A percentile compares a stretch with the other conserved stretches of the same genome.
These are phyloP conservation scores for Athalia rosae DNA, from an alignment of 2,888 invertebrate genomes.

Conservation along the genomic window DNA sequence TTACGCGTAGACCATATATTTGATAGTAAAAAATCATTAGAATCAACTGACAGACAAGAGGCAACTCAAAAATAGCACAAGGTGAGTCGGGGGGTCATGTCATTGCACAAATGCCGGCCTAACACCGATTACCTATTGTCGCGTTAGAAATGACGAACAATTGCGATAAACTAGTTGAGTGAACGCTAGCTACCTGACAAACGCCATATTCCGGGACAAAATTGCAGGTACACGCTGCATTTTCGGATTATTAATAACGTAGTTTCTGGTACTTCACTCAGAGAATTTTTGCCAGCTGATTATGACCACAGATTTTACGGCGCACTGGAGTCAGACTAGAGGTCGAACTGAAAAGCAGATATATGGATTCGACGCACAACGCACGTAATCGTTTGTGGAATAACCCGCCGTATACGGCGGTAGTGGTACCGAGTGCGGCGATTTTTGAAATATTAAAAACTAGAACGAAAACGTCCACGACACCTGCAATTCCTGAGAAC, in stretches of 20 bases:
- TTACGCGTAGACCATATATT: background rate
- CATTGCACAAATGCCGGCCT: constrained; percentile 13
- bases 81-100: constrained; percentile 36
- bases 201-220: constrained; percentile 66
- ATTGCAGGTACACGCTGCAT: constrained; percentile 64
- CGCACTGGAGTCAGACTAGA: background rate
- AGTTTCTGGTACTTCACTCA: constrained; percentile 5
- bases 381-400: background rate
- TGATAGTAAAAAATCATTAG: background rate
- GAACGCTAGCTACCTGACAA: constrained; percentile 59
- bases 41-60: background rate
- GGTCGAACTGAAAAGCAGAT: background rate
- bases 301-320: constrained; percentile 7
- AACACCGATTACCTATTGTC: background rate
- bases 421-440: background rate
- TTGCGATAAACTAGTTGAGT: constrained; percentile 14
- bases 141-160: background rate
- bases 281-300: background rate
- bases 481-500: too few species aligned
- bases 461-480: too few species aligned
- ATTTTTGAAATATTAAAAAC: background rate
- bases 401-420: background rate
- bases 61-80: background rate
- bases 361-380: too few species aligned
- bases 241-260: constrained; percentile 45